Percentiles rank a stretch among this genome's conserved stretches.
These are phyloP conservation scores for Apocrypta bakeri DNA, from an alignment of 1,140 invertebrate genomes.

Conservation along the genomic window DNA sequence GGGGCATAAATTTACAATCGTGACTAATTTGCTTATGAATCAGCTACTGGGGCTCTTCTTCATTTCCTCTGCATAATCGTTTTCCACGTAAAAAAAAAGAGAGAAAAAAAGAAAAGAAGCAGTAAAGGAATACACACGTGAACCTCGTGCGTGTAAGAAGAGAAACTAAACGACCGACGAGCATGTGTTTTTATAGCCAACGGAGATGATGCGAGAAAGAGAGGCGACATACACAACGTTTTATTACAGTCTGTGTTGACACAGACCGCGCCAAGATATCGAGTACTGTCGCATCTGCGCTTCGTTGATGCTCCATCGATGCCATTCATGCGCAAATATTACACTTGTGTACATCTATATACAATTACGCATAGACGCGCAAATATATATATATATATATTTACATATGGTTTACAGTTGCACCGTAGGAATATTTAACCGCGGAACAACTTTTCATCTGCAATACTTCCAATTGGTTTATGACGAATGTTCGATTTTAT, in stretches of 20 bases:
- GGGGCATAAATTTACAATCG: background rate
- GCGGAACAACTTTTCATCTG: too few species aligned
- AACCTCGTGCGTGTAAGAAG: background rate
- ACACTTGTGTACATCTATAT: background rate
- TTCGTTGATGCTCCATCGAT: background rate
- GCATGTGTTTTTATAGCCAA: background rate
- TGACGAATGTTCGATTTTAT: too few species aligned
- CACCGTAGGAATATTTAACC: too few species aligned
- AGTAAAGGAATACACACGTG: background rate
- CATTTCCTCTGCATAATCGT: background rate
- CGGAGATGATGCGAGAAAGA: slow-evolving; percentile 39
- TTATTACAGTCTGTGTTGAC: slow-evolving; percentile 67
- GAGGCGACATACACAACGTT: slow-evolving; percentile 50
- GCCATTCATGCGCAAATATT: background rate
- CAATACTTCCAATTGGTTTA: too few species aligned
- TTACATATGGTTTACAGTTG: too few species aligned
- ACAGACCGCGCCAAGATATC: slow-evolving; percentile 62
- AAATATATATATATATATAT: too few species aligned
- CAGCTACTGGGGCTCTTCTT: background rate
- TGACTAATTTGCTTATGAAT: slow-evolving; percentile 2
- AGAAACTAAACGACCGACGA: slow-evolving; percentile 8
- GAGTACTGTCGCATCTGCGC: slow-evolving; percentile 60
- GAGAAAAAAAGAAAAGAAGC: background rate
- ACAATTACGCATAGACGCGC: too few species aligned
- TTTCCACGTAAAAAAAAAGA: background rate